Percentiles rank a stretch among this genome's conserved stretches.
Evolutionary conservation across 2,888 invertebrate species (phyloP).

Genomic region (Folsomia manolachei): DNA sequence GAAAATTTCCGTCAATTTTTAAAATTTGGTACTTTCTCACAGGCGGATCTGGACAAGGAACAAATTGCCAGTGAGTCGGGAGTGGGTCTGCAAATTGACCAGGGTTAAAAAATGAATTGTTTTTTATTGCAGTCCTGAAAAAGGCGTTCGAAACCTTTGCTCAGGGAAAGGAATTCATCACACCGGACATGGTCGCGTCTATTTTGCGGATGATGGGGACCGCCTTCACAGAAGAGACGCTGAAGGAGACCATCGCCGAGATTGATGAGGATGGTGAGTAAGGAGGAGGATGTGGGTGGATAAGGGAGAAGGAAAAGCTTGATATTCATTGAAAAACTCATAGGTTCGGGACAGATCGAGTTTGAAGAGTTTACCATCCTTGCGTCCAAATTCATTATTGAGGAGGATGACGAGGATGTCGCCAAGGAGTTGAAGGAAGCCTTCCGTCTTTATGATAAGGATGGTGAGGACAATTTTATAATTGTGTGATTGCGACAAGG

Average conservation of each 20-base stretch:
- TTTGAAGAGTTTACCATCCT: constrained; percentile 60
- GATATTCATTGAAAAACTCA: not conserved
- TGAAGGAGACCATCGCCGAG: constrained; percentile 60
- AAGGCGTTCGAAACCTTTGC: constrained; percentile 59
- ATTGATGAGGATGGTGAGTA: constrained; percentile 59
- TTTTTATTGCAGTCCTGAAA: constrained; percentile 54
- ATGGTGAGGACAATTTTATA: constrained; percentile 53
- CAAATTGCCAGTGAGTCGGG: constrained; percentile 15
- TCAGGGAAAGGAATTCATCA: constrained; percentile 57
- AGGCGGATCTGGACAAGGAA: constrained; percentile 20
- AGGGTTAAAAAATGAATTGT: not conserved
- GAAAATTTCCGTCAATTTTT: no score
- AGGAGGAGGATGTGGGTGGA: no score
- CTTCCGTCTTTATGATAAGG: constrained; percentile 57
- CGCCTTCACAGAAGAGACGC: constrained; percentile 57
- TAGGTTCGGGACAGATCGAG: constrained; percentile 58
- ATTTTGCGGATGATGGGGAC: constrained; percentile 58
- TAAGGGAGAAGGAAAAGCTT: not conserved
- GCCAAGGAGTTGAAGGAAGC: constrained; percentile 58
- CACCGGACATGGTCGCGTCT: constrained; percentile 56
- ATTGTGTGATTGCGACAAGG: no score
- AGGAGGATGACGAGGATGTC: constrained; percentile 59
- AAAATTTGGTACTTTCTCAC: no score
- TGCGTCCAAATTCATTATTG: constrained; percentile 59
- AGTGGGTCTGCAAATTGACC: not conserved